These are phyloP conservation scores for Dryomyza anilis DNA, from an alignment of 2,888 invertebrate species.

Conservation along the genomic window DNA sequence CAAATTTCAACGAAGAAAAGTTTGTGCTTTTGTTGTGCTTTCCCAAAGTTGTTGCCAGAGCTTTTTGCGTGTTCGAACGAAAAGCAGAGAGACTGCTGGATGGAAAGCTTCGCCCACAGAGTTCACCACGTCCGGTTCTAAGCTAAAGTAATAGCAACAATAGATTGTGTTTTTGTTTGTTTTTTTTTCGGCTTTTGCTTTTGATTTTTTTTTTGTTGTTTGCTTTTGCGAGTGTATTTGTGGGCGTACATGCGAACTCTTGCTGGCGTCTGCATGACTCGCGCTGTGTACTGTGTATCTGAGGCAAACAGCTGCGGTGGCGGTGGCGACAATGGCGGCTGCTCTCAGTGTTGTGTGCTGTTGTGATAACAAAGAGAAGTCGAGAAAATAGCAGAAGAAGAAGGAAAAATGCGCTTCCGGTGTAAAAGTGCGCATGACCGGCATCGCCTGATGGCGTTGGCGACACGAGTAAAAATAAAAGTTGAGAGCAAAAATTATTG, in stretches of 20 bases:
- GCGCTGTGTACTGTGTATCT: too few relatives aligned
- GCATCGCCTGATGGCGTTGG: background rate
- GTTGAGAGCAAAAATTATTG: slow-evolving; percentile 6
- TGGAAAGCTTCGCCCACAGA: slow-evolving; percentile 1
- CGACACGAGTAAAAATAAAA: slow-evolving; percentile 12
- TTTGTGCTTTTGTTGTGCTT: background rate
- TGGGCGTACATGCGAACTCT: background rate
- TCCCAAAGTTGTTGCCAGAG: background rate
- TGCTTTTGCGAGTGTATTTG: slow-evolving; percentile 1
- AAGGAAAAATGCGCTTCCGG: slow-evolving; percentile 31
- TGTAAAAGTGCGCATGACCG: slow-evolving; percentile 23
- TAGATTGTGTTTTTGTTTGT: background rate
- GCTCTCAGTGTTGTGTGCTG: background rate
- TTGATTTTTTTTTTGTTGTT: too few relatives aligned
- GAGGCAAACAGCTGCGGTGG: background rate
- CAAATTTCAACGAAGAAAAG: background rate
- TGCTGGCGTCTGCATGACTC: background rate
- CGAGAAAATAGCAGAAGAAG: too few relatives aligned
- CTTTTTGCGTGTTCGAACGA: too few relatives aligned
- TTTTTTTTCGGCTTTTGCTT: too few relatives aligned
- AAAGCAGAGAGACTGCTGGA: background rate
- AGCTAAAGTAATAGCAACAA: background rate
- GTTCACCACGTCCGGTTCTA: slow-evolving; percentile 15
- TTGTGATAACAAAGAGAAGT: too few relatives aligned
- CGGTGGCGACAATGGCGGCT: background rate